A percentile compares a stretch with the other conserved stretches of the same genome.
Evolutionary conservation across 2,113 vertebrate genomes (phyloP).

Genomic region (Sinocyclocheilus maitianheensis): DNA sequence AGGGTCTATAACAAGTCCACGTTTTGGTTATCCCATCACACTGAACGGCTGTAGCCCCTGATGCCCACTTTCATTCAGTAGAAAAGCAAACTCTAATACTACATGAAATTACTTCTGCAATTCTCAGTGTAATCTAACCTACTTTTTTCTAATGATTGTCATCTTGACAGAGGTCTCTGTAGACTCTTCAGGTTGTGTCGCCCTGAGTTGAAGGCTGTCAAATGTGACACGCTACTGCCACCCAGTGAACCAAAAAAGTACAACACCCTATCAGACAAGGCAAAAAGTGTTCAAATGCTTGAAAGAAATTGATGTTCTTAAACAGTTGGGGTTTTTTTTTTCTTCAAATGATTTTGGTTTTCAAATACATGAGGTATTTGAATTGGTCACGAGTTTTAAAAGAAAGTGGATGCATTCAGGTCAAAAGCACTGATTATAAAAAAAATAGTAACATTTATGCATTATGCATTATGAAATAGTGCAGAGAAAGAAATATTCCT

Average conservation of each 20-base stretch:
- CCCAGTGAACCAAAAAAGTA: constrained; percentile 56
- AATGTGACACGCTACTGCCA: constrained; percentile 70
- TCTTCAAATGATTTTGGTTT: neutral
- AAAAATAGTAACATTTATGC: no score
- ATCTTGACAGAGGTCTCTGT: constrained; percentile 69
- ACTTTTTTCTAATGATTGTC: constrained; percentile 68
- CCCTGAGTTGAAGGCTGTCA: constrained; percentile 1
- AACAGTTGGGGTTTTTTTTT: neutral
- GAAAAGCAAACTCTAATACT: constrained; percentile 38
- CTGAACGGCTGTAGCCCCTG: neutral
- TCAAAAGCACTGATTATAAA: no score
- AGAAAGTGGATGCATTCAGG: no score
- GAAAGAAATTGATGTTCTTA: neutral
- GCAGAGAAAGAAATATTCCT: neutral
- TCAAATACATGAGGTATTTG: neutral
- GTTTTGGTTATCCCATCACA: constrained; percentile 17
- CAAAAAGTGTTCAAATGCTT: neutral
- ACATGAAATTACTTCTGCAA: constrained; percentile 44
- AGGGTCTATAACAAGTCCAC: neutral
- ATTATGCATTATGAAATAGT: neutral
- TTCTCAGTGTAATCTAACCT: constrained; percentile 44
- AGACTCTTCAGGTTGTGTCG: constrained; percentile 67
- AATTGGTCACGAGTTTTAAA: neutral
- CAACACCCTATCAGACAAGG: neutral
- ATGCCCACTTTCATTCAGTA: constrained; percentile 4